Conservation (phyloP, 53 echinoderm and acorn worm species). For the Zoroaster sp. region DNA sequence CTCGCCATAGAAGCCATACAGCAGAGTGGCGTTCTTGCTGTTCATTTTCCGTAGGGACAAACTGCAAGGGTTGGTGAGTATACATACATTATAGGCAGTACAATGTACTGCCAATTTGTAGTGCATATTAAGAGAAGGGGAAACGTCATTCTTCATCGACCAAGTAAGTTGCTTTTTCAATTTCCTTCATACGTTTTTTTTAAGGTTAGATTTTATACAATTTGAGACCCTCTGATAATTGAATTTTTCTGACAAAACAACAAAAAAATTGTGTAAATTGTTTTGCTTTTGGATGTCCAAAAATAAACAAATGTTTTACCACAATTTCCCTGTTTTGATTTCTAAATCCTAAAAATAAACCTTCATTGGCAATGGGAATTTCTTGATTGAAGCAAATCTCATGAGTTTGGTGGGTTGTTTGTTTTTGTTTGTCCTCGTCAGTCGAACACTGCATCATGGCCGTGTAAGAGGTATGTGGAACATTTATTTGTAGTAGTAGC, state of each 20-base stretch:
- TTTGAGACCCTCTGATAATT: too few species aligned
- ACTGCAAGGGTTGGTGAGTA: conserved; percentile 29
- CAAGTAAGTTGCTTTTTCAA: conserved; percentile 12
- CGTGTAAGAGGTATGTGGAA: background rate
- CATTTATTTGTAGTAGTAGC: background rate
- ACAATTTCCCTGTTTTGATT: too few species aligned
- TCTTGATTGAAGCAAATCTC: background rate
- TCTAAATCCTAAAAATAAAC: too few species aligned
- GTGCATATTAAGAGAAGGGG: background rate
- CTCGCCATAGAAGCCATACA: conserved; percentile 42
- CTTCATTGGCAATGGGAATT: too few species aligned
- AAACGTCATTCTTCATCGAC: background rate
- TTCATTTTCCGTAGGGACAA: conserved; percentile 42
- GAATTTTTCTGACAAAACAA: too few species aligned
- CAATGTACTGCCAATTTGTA: background rate
- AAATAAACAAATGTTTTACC: too few species aligned
- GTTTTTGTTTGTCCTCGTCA: background rate
- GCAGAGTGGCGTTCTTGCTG: conserved; percentile 51
- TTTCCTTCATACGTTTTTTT: too few species aligned
- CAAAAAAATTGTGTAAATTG: background rate
- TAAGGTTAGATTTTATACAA: too few species aligned
- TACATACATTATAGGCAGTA: background rate
- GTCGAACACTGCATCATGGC: background rate
- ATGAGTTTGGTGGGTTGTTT: background rate
- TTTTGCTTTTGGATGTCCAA: background rate